Conservation (phyloP, 2,797 vertebrate species). For the Lates japonicus region DNA sequence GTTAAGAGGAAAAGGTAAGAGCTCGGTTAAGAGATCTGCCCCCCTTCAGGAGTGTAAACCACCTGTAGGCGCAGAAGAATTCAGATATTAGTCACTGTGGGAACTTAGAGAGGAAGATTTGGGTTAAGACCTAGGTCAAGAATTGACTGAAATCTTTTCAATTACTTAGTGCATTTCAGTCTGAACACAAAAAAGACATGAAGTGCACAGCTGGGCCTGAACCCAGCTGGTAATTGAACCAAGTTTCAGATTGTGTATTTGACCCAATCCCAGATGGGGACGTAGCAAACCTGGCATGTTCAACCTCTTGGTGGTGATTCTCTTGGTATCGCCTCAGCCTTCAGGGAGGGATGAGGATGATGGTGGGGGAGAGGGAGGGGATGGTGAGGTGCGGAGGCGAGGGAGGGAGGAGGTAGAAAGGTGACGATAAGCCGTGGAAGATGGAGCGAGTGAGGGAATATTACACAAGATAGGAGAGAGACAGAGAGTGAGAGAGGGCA, state of each 20-base stretch:
- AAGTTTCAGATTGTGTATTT: conserved; percentile 42
- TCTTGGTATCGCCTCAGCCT: conserved; percentile 95
- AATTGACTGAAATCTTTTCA: conserved; percentile 44
- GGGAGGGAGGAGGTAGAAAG: conserved; percentile 78
- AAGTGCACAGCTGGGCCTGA: background rate
- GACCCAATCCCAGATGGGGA: conserved; percentile 51
- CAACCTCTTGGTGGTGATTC: conserved; percentile 90
- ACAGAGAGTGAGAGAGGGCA: conserved; percentile 78
- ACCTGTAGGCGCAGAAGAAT: conserved; percentile 58
- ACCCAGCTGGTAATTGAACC: conserved; percentile 18
- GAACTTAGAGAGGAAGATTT: conserved; percentile 12
- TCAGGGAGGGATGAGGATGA: conserved; percentile 80
- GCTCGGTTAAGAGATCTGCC: conserved; percentile 40
- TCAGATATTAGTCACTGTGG: conserved; percentile 45
- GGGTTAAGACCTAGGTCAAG: conserved; percentile 16
- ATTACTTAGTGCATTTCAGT: conserved; percentile 25
- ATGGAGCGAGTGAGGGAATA: conserved; percentile 83
- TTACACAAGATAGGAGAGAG: conserved; percentile 73
- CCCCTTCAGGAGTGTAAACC: conserved; percentile 46
- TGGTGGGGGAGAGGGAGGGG: conserved; percentile 80
- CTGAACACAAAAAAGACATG: background rate
- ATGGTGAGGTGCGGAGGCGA: conserved; percentile 75
- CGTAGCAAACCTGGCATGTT: conserved; percentile 93
- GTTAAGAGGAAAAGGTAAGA: conserved; percentile 16
- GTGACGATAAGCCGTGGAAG: conserved; percentile 74